A percentile compares a stretch with the other conserved stretches of the same genome.
phyloP scores from a whole-genome alignment of 1,140 invertebrate genomes.

The Holotrichia oblita region DNA sequence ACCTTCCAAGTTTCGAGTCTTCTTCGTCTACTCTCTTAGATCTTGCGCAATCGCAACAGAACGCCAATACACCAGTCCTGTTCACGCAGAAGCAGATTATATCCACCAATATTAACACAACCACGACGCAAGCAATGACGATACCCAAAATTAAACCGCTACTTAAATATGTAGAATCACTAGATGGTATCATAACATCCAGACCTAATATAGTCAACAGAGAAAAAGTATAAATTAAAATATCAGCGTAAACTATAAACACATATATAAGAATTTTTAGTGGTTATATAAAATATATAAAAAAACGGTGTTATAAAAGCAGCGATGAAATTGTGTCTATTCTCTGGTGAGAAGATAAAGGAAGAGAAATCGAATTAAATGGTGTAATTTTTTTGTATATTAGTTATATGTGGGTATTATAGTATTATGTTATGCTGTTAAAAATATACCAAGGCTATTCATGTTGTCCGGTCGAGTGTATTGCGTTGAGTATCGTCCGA shows the following conservation, averaged over 20 bases:
- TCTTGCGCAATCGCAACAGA: conserved; percentile 71
- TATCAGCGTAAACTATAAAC: not conserved
- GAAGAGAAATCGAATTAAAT: not conserved
- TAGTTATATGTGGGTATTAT: not conserved
- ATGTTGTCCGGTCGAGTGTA: not conserved
- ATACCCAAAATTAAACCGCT: conserved; percentile 81
- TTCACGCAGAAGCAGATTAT: conserved; percentile 78
- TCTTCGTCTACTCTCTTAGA: conserved; percentile 77
- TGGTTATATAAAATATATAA: not conserved
- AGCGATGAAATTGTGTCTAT: conserved; percentile 25
- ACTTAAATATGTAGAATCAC: conserved; percentile 71
- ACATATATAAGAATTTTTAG: not conserved
- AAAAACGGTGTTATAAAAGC: conserved; percentile 14
- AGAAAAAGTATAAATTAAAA: not conserved
- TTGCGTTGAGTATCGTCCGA: not conserved
- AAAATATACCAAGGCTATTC: conserved; percentile 21
- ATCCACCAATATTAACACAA: conserved; percentile 81
- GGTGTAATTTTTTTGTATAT: not conserved
- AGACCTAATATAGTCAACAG: conserved; percentile 62
- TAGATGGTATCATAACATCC: conserved; percentile 66
- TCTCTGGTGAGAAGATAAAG: not conserved
- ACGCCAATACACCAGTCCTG: conserved; percentile 75
- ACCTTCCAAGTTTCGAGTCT: conserved; percentile 84
- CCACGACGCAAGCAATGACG: conserved; percentile 75
- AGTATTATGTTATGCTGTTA: not conserved